A percentile compares a stretch with the other conserved stretches of the same genome.
Evolutionary conservation across 1,140 invertebrate species (phyloP).

Genomic region (Aethina tumida): DNA sequence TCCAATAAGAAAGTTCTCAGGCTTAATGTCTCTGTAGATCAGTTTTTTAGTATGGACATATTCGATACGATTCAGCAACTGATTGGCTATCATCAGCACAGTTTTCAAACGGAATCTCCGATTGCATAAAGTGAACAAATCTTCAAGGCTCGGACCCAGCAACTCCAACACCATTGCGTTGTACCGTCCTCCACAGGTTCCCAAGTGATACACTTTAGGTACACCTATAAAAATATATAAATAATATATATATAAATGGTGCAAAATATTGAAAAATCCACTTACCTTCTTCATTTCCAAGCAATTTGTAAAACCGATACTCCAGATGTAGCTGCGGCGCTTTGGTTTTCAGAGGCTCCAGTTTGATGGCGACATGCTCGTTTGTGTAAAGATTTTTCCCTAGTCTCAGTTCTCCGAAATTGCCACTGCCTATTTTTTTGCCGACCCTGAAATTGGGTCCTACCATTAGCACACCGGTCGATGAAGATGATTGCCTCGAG

Average conservation of each 20-base stretch:
- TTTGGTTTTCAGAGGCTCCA: constrained; percentile 99
- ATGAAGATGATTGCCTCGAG: constrained; percentile 15
- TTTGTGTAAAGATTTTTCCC: constrained; percentile 99
- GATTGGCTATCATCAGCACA: constrained; percentile 69
- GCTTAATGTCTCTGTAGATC: constrained; percentile 71
- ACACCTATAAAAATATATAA: constrained; percentile 60
- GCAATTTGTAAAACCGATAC: constrained; percentile 99
- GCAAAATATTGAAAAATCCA: no score
- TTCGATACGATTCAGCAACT: constrained; percentile 93
- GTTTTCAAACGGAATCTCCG: constrained; percentile 71
- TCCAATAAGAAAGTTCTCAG: constrained; percentile 73
- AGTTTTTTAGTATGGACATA: constrained; percentile 86
- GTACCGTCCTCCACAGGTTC: constrained; percentile 72
- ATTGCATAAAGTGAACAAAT: constrained; percentile 69
- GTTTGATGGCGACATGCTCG: constrained; percentile 99
- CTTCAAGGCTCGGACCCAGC: constrained; percentile 68
- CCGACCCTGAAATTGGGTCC: constrained; percentile 99
- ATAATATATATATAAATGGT: no score
- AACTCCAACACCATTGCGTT: constrained; percentile 73
- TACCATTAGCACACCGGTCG: constrained; percentile 76
- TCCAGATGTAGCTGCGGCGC: constrained; percentile 99
- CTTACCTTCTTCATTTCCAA: constrained; percentile 69
- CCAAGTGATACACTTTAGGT: constrained; percentile 79
- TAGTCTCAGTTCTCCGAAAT: constrained; percentile 97
- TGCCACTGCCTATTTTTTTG: constrained; percentile 99